Evolutionary conservation across 2,113 vertebrate genomes (phyloP).

Genomic region (Cisticola juncidis): DNA sequence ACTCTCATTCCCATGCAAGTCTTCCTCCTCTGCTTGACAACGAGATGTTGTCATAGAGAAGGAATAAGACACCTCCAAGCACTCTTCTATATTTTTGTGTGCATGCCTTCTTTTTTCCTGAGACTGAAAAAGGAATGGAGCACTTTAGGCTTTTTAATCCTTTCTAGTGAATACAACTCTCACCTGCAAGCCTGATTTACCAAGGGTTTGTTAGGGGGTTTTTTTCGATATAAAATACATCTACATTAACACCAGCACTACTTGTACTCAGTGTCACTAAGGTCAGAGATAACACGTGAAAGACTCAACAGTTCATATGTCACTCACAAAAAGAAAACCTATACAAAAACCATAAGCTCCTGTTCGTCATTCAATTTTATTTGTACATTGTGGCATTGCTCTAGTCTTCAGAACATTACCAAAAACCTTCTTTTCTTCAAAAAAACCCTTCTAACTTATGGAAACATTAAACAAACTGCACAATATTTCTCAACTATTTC

Average conservation of each 20-base stretch:
- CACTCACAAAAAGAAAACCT: background rate
- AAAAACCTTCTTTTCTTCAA: background rate
- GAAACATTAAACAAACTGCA: background rate
- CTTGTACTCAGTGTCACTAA: background rate
- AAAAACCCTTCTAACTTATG: accelerated
- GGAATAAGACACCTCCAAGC: background rate
- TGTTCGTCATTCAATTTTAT: background rate
- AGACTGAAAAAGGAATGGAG: background rate
- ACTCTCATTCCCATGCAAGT: background rate
- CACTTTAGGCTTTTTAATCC: background rate
- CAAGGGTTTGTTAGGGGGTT: background rate
- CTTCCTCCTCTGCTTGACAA: background rate
- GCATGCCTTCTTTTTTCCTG: background rate
- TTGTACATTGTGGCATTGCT: background rate
- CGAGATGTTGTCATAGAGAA: background rate
- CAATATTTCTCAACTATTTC: background rate
- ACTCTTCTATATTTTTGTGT: background rate
- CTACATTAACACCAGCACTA: background rate
- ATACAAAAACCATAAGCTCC: background rate
- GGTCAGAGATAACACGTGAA: background rate
- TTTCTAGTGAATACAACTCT: background rate
- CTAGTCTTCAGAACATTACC: background rate
- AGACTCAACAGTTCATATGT: background rate
- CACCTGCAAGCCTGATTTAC: background rate
- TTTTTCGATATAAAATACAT: background rate